Evolutionary conservation across 2,797 vertebrate species (phyloP).

Genomic region (Heterohyrax brucei): DNA sequence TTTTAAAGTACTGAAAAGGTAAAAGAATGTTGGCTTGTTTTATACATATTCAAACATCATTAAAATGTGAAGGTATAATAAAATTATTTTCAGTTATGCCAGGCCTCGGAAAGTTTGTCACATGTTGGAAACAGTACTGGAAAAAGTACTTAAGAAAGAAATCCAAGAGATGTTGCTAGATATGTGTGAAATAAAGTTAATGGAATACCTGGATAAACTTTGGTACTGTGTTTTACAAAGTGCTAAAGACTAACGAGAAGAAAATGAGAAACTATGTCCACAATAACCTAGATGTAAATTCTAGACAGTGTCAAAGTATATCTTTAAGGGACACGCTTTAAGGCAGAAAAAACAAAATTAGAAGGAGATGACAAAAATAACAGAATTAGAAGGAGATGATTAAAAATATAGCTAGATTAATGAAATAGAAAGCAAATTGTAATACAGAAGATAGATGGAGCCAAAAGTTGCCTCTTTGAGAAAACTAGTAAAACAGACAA

Average conservation of each 20-base stretch:
- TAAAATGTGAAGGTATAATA: slow-evolving; percentile 11
- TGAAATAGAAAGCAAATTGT: not conserved
- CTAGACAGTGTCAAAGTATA: not conserved
- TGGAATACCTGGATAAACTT: slow-evolving; percentile 17
- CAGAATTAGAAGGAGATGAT: slow-evolving; percentile 7
- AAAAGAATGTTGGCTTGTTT: slow-evolving; percentile 24
- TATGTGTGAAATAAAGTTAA: not conserved
- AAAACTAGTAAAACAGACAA: not conserved
- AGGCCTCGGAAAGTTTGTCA: not conserved
- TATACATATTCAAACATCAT: not conserved
- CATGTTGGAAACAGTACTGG: slow-evolving; percentile 25
- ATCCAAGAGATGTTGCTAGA: not conserved
- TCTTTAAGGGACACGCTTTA: slow-evolving; percentile 11
- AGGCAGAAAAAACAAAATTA: not conserved
- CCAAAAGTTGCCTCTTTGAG: not conserved
- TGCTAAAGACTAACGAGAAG: slow-evolving; percentile 9
- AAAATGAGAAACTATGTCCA: not conserved
- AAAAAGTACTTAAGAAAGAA: not conserved
- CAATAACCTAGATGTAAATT: slow-evolving; percentile 1
- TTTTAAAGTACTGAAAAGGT: slow-evolving; percentile 51
- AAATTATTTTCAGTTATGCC: slow-evolving; percentile 36
- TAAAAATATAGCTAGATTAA: not conserved
- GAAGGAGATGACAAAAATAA: not conserved
- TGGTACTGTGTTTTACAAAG: not conserved
- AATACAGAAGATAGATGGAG: not conserved